phyloP scores from a whole-genome alignment of 2,797 vertebrate species.

The Forpus xanthops region DNA sequence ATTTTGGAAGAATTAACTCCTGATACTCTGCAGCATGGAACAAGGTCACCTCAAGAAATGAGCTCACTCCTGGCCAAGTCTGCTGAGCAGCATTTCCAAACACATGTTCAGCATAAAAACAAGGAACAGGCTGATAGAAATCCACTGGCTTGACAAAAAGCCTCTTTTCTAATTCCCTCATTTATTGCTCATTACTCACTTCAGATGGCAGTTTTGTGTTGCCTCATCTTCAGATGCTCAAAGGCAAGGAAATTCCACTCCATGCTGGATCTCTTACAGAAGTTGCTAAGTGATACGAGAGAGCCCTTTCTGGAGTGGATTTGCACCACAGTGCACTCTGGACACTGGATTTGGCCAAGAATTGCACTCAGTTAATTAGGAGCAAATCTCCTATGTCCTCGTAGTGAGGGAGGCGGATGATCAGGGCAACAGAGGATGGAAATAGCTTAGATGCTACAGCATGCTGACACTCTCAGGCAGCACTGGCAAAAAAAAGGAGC shows the following conservation, averaged over 20 bases:
- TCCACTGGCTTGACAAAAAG: background rate
- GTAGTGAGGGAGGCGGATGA: background rate
- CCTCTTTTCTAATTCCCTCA: background rate
- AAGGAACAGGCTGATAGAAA: background rate
- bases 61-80: constrained; percentile 30
- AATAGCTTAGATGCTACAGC: background rate
- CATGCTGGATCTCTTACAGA: background rate
- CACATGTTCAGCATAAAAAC: constrained; percentile 38
- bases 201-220: background rate
- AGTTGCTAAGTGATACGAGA: background rate
- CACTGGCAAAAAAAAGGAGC: background rate
- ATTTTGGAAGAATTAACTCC: background rate
- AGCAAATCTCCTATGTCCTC: constrained; percentile 40
- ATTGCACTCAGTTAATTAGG: constrained; percentile 18
- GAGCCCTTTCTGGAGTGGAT: background rate
- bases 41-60: constrained; percentile 36
- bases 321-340: background rate
- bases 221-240: background rate
- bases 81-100: background rate
- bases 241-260: background rate
- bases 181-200: constrained; percentile 19
- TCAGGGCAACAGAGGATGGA: background rate
- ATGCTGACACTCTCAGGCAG: background rate
- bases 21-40: background rate
- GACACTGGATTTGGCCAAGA: constrained; percentile 12